A percentile compares a stretch with the other conserved stretches of the same genome.
Evolutionary conservation across 2,113 vertebrate genomes (phyloP).

Genomic region (Triplophysa siluroides): DNA sequence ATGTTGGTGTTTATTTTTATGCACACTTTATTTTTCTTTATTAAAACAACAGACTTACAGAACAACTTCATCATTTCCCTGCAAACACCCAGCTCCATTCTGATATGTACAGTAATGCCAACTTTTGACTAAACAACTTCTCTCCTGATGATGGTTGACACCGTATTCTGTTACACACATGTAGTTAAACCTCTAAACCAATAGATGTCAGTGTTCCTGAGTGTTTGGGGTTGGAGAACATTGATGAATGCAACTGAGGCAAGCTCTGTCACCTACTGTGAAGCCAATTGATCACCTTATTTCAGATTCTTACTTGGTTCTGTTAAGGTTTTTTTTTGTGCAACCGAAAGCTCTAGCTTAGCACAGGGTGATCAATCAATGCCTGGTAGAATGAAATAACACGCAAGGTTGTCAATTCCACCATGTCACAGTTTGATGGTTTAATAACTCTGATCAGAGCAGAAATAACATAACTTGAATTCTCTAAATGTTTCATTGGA

Average conservation of each 20-base stretch:
- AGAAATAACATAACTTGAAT: neutral
- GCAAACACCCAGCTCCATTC: neutral
- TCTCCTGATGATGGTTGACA: neutral
- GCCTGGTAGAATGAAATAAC: neutral
- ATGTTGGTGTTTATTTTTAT: slow-evolving; percentile 4
- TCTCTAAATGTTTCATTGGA: neutral
- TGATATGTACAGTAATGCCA: neutral
- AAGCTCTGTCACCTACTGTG: neutral
- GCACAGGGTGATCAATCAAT: neutral
- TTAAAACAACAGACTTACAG: too few relatives aligned
- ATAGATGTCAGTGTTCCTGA: slow-evolving; percentile 73
- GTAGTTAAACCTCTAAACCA: slow-evolving; percentile 65
- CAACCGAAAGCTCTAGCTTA: slow-evolving; percentile 49
- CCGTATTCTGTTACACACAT: slow-evolving; percentile 8
- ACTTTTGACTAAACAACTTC: neutral
- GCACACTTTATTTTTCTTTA: too few relatives aligned
- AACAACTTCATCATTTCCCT: too few relatives aligned
- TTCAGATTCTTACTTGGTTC: slow-evolving; percentile 3
- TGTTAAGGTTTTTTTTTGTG: neutral
- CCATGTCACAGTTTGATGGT: slow-evolving; percentile 1
- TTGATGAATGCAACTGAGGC: slow-evolving; percentile 7
- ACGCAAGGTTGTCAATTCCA: neutral
- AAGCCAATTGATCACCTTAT: slow-evolving; percentile 5
- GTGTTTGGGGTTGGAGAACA: slow-evolving; percentile 43
- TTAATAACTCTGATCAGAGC: slow-evolving; percentile 8